A percentile compares a stretch with the other conserved stretches of the same genome.
phyloP scores from a whole-genome alignment of 1,140 invertebrate species.

The Ceratina calcarata region DNA sequence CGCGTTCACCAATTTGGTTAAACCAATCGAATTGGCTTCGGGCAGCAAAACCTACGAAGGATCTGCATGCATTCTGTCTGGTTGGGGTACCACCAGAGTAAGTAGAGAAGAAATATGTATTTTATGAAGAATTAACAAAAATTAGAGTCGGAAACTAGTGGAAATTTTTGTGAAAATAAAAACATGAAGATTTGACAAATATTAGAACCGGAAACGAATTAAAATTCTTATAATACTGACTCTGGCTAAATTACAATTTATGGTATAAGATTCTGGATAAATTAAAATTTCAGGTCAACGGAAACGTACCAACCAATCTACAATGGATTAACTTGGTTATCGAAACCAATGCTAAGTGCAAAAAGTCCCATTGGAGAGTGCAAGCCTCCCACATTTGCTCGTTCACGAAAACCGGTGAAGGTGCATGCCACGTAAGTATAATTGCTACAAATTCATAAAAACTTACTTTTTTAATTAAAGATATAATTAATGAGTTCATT shows the following conservation, averaged over 20 bases:
- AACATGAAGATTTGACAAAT: too few species aligned
- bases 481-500: too few species aligned
- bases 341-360: slow-evolving; percentile 56
- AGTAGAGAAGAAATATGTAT: background rate
- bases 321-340: slow-evolving; percentile 67
- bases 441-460: background rate
- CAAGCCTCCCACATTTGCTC: slow-evolving; percentile 81
- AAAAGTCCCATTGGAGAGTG: slow-evolving; percentile 18
- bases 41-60: slow-evolving; percentile 42
- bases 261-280: slow-evolving; percentile 44
- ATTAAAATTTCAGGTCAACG: slow-evolving; percentile 40
- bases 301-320: slow-evolving; percentile 60
- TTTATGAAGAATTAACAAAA: too few species aligned
- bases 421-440: slow-evolving; percentile 81
- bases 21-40: slow-evolving; percentile 60
- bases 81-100: slow-evolving; percentile 74
- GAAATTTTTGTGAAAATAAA: too few species aligned
- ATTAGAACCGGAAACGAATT: too few species aligned
- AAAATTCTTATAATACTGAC: too few species aligned
- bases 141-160: too few species aligned
- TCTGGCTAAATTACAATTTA: too few species aligned
- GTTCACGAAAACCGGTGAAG: slow-evolving; percentile 80
- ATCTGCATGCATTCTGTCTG: slow-evolving; percentile 71
- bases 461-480: background rate
- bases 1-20: slow-evolving; percentile 69